phyloP scores from a whole-genome alignment of 2,888 invertebrate genomes.

The Biston betularia region DNA sequence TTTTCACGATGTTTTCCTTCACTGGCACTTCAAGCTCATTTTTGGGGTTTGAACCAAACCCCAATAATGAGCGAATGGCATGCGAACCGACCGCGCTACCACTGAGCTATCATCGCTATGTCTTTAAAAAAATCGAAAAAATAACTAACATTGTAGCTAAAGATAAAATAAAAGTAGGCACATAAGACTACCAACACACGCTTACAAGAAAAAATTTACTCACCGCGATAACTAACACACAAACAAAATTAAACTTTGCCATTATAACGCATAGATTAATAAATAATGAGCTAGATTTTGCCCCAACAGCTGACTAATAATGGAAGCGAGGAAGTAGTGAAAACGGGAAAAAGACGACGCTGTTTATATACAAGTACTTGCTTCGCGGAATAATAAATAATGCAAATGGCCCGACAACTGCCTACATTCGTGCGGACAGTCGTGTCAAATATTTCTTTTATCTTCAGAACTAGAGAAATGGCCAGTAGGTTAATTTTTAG shows the following conservation, averaged over 20 bases:
- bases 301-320: constrained; percentile 19
- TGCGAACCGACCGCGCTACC: no score
- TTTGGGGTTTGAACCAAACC: no score
- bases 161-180: not conserved
- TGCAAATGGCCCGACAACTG: constrained; percentile 27
- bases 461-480: constrained; percentile 23
- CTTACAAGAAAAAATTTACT: constrained; percentile 34
- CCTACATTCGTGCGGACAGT: constrained; percentile 6
- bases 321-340: constrained; percentile 42
- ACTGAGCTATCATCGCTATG: no score
- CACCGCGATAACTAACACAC: constrained; percentile 43
- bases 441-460: constrained; percentile 9
- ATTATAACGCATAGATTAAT: constrained; percentile 27
- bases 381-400: constrained; percentile 23
- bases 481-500: constrained; percentile 7
- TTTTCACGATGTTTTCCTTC: no score
- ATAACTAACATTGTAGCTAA: no score
- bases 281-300: constrained; percentile 2
- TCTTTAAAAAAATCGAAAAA: no score
- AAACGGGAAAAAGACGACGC: constrained; percentile 31
- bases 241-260: constrained; percentile 29
- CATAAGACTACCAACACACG: not conserved
- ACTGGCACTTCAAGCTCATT: no score
- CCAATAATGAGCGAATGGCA: no score
- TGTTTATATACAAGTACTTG: constrained; percentile 46